phyloP scores from a whole-genome alignment of 2,888 invertebrate genomes.

The Aphodius sticticus region DNA sequence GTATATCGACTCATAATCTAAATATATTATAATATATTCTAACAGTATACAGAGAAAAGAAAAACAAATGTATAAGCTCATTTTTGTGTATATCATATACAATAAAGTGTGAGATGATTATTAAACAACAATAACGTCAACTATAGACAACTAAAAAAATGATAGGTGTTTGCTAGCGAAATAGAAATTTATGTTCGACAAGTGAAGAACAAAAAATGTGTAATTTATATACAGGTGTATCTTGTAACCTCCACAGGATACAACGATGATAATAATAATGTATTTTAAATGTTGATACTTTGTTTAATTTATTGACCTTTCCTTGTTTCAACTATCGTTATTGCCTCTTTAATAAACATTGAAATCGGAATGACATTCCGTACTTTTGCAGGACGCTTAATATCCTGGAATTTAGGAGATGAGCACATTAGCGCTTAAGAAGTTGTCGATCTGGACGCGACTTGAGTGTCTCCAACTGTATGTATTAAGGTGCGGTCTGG shows the following conservation, averaged over 20 bases:
- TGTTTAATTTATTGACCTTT: constrained; percentile 31
- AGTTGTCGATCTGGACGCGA: no score
- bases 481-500: no score
- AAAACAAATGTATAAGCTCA: constrained; percentile 39
- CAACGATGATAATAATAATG: constrained; percentile 54
- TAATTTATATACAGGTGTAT: constrained; percentile 49
- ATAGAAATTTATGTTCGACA: constrained; percentile 49
- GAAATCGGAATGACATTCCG: no score
- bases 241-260: constrained; percentile 57
- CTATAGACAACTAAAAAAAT: constrained; percentile 53
- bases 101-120: constrained; percentile 31
- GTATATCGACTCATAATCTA: constrained; percentile 12
- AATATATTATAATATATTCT: constrained; percentile 12
- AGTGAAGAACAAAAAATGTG: constrained; percentile 39
- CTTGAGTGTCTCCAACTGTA: no score
- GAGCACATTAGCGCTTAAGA: no score
- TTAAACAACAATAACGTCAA: constrained; percentile 36
- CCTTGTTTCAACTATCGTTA: not conserved
- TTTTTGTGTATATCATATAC: constrained; percentile 43
- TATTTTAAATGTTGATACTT: constrained; percentile 53
- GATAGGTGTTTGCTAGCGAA: constrained; percentile 52
- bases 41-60: constrained; percentile 17
- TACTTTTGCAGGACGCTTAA: no score
- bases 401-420: no score
- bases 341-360: no score